These are phyloP conservation scores for Eretmocerus hayati DNA, from an alignment of 2,888 invertebrate genomes.

Conservation along the genomic window DNA sequence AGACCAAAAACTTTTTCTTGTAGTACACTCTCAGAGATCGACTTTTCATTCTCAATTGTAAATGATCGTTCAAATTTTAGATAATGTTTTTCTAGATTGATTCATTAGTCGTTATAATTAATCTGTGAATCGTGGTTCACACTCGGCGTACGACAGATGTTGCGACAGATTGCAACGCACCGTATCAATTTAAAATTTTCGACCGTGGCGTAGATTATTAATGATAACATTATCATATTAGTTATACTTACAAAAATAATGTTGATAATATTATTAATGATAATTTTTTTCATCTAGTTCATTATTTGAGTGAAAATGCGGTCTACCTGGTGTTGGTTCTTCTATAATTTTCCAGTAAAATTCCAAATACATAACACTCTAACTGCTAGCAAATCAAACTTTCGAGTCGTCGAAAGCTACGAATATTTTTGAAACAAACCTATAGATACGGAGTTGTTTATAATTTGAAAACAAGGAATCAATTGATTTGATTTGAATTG, in stretches of 20 bases:
- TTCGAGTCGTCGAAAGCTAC: constrained; percentile 17
- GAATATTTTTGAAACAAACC: constrained; percentile 9
- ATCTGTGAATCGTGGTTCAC: no score
- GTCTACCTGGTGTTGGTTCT: constrained; percentile 21
- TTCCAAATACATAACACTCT: constrained; percentile 38
- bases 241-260: background rate
- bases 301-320: constrained; percentile 9
- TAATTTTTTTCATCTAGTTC: background rate
- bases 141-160: no score
- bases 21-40: no score
- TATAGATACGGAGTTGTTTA: background rate
- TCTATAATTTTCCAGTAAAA: constrained; percentile 31
- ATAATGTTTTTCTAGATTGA: no score
- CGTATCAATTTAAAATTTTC: no score
- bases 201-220: no score
- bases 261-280: constrained; percentile 9
- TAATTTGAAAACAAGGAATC: background rate
- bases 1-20: no score
- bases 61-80: no score
- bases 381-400: constrained; percentile 36
- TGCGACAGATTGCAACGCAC: no score
- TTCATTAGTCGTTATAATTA: no score
- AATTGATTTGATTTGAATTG: background rate
- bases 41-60: no score
- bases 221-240: background rate